A percentile compares a stretch with the other conserved stretches of the same genome.
These are phyloP conservation scores for Aspidoscelis tigris DNA, from an alignment of 2,113 vertebrate genomes.

Conservation along the genomic window DNA sequence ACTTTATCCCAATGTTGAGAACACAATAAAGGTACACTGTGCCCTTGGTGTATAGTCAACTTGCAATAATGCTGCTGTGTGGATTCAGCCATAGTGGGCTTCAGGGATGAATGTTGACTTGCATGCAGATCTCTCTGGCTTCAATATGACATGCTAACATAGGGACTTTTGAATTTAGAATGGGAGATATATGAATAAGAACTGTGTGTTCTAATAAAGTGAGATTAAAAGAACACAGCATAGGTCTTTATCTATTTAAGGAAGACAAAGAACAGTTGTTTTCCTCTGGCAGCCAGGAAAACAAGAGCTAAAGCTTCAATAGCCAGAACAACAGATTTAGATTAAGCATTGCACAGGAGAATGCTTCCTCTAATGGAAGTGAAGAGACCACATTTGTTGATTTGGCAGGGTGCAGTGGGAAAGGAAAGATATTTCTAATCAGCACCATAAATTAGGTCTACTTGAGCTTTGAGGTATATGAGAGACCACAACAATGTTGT, in stretches of 20 bases:
- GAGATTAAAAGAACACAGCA: constrained; percentile 2
- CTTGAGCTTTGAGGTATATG: background rate
- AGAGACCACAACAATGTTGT: no score
- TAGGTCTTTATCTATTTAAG: constrained; percentile 6
- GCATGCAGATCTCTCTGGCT: no score
- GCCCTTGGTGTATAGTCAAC: no score
- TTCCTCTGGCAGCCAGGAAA: background rate
- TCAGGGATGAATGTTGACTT: no score
- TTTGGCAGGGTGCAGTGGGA: background rate
- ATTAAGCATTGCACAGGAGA: background rate
- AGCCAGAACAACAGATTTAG: constrained; percentile 14
- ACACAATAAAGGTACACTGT: no score
- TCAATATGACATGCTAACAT: no score
- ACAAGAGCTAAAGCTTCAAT: background rate
- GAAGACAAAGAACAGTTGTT: constrained; percentile 10
- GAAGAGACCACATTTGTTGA: background rate
- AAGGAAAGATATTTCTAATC: background rate
- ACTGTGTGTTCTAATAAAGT: background rate
- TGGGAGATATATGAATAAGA: background rate
- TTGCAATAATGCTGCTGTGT: no score
- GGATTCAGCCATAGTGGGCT: no score
- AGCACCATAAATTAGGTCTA: background rate
- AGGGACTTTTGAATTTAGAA: no score
- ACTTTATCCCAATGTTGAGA: no score
- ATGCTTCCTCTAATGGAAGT: background rate